Base-by-base conservation (phyloP, 64 coral and sea anemone species). In the Catalaphyllia jardinei region DNA sequence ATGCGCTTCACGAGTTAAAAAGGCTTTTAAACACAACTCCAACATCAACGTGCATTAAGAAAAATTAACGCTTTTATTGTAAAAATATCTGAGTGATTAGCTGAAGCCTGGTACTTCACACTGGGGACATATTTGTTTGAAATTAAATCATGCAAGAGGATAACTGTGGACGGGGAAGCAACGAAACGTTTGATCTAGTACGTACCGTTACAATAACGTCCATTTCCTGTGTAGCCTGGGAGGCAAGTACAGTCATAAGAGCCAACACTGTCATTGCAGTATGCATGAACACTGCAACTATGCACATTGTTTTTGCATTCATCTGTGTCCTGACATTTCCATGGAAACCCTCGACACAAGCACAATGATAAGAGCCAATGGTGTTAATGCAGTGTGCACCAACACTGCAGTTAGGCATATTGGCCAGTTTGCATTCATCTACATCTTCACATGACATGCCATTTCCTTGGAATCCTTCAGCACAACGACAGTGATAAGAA, bases 241-340 rank as follows among this genome's bases (percentile, higher is more conserved):
- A 17, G 28, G n/a, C 79, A 82, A 3, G 1, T 31, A 25, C 79
- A 82, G 16, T 82, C 9, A 28, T 82, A 82, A 2, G n/a, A 52
- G 7, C 79, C 79, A 33, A 82, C 17, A 19, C 17, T 82, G 57
- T 82, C 64, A 10, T 4, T 62, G 25, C 79, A 82, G 7, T 28
- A 2, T 31, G 79, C 79, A 82, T 82, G 15, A 16, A 18, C 30
- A 74, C 67, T 73, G 54, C 85, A 87, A 24, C 52, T 87, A 17
- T 87, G 69, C 11, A 2, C 59, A 27, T 14, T 31, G 2, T 4
- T 15, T n/a, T 30, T 87, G 31, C 85, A 87, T 16, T 87, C 85
- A 17, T 82, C 24, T 10, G 62, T 28, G 30, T 82, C 79, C 62
- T 82, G 13, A 82, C 79, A 82, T 82, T 18, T 5, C 79, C 79